Evolutionary conservation across 2,888 invertebrate genomes (phyloP).

Genomic region (Ectemnius lituratus): DNA sequence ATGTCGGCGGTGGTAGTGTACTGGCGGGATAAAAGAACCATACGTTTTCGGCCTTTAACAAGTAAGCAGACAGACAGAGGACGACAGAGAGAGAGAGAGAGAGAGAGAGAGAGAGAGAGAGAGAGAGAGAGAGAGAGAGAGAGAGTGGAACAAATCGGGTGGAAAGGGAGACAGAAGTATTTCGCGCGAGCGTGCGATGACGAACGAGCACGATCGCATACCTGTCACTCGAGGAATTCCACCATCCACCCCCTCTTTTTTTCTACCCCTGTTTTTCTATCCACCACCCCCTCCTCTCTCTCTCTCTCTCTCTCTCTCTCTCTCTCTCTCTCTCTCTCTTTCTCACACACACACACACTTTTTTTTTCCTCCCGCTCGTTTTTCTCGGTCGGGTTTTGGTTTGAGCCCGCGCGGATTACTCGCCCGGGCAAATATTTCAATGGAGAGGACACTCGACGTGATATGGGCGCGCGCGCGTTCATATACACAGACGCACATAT

Average conservation of each 20-base stretch:
- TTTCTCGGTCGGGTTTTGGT: constrained; percentile 25
- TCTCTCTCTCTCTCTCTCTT: constrained; percentile 12
- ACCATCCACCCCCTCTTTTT: neutral
- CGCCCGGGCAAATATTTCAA: neutral
- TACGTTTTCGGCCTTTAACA: constrained; percentile 20
- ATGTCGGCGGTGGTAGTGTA: constrained; percentile 1
- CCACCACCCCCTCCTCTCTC: neutral
- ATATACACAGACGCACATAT: too few relatives aligned
- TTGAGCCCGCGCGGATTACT: constrained; percentile 19
- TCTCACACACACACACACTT: neutral
- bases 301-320: constrained; percentile 18
- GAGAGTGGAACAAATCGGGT: neutral
- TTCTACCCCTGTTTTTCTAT: too few relatives aligned
- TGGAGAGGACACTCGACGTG: neutral
- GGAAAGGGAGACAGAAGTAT: constrained; percentile 17
- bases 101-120: neutral
- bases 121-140: neutral
- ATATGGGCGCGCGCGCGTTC: neutral
- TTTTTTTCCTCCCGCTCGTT: constrained; percentile 16
- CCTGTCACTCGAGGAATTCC: constrained; percentile 2
- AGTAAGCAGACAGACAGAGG: neutral
- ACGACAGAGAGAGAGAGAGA: neutral
- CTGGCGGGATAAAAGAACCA: constrained; percentile 1
- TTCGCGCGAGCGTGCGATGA: constrained; percentile 19
- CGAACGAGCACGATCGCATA: constrained; percentile 4